Evolutionary conservation across 2,113 vertebrate species (phyloP).

Genomic region (Tretioscincus oriximinensis): DNA sequence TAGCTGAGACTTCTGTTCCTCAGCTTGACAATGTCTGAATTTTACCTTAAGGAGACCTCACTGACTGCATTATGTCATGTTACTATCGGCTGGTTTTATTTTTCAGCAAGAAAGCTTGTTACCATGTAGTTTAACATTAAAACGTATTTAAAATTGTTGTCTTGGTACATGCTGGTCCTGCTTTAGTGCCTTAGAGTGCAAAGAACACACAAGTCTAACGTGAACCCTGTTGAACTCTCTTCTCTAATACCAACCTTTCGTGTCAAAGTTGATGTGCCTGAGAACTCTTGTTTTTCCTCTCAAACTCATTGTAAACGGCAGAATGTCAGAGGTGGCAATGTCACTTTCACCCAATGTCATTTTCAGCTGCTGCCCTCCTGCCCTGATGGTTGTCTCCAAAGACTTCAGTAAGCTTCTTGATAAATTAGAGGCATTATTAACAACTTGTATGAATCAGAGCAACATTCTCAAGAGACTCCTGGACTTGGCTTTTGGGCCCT

Average conservation of each 20-base stretch:
- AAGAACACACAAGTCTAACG: not conserved
- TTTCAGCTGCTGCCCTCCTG: not conserved
- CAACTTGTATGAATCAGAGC: not conserved
- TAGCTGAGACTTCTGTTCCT: not conserved
- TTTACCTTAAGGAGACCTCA: not conserved
- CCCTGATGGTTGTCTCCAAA: slow-evolving; percentile 15
- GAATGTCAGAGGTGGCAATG: not conserved
- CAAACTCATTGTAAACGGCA: slow-evolving; percentile 12
- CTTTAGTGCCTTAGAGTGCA: not conserved
- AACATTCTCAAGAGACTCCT: not conserved
- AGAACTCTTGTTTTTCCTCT: not conserved
- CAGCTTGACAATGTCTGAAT: not conserved
- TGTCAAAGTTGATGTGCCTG: not conserved
- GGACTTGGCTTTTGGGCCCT: not conserved
- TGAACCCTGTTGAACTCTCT: slow-evolving; percentile 18
- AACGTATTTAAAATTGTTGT: not conserved
- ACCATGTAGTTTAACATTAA: not conserved
- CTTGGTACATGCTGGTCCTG: not conserved
- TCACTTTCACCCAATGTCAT: not conserved
- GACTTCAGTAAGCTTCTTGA: not conserved
- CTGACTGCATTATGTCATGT: not conserved
- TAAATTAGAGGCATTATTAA: not conserved
- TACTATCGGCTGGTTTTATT: not conserved
- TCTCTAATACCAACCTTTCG: slow-evolving; percentile 18
- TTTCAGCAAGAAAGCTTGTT: not conserved